A percentile compares a stretch with the other conserved stretches of the same genome.
phyloP scores from a whole-genome alignment of 2,113 vertebrate genomes.

The Stigmatopora nigra region DNA sequence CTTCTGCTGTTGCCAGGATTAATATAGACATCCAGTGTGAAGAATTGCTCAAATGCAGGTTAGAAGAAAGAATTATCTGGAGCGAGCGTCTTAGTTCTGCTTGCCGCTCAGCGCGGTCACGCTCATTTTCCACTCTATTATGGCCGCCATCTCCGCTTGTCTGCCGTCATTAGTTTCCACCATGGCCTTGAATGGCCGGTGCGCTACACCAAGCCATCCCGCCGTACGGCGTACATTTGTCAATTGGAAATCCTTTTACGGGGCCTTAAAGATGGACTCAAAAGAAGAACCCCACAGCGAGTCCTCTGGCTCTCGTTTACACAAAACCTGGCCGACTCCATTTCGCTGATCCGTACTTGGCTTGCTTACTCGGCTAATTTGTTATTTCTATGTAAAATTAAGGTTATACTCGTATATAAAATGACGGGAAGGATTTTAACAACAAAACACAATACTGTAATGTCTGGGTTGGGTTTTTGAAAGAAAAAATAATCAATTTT shows the following conservation, averaged over 20 bases:
- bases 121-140: conserved; percentile 35
- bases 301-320: neutral
- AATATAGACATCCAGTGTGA: conserved; percentile 13
- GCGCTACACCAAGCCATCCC: neutral
- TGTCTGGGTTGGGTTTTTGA: too few relatives aligned
- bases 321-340: neutral
- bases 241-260: neutral
- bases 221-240: neutral
- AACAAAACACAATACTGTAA: too few relatives aligned
- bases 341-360: neutral
- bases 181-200: neutral
- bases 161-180: conserved; percentile 23
- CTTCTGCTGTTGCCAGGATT: conserved; percentile 4
- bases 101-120: conserved; percentile 24
- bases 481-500: too few relatives aligned
- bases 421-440: too few relatives aligned
- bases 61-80: conserved; percentile 23
- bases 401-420: too few relatives aligned
- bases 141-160: neutral
- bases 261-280: neutral
- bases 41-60: conserved; percentile 28
- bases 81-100: conserved; percentile 36
- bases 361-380: neutral
- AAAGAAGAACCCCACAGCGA: conserved; percentile 7
- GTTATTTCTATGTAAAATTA: neutral